Percentiles rank a stretch among this genome's conserved stretches.
These are phyloP conservation scores for Nemurella pictetii DNA, from an alignment of 2,888 invertebrate genomes.

Conservation along the genomic window DNA sequence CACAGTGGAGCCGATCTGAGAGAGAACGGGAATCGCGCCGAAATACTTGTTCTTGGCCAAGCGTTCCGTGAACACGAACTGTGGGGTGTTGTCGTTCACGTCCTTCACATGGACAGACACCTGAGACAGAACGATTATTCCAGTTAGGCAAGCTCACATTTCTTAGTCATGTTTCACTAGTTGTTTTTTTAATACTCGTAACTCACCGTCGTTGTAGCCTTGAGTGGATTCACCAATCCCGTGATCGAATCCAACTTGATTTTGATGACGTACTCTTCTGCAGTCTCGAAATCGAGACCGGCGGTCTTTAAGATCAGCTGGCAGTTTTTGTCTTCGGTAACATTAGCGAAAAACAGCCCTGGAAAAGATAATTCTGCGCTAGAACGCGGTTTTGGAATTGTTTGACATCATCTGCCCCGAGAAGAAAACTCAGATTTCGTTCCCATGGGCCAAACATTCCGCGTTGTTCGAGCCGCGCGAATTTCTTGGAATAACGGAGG, in stretches of 20 bases:
- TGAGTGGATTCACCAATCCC: constrained; percentile 77
- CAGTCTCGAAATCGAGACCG: constrained; percentile 52
- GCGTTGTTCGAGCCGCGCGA: too few relatives aligned
- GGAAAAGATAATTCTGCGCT: constrained; percentile 47
- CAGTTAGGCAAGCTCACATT: neutral
- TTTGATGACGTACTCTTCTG: constrained; percentile 58
- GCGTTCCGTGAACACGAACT: constrained; percentile 75
- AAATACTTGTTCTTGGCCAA: constrained; percentile 61
- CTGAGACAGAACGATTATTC: constrained; percentile 45
- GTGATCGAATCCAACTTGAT: constrained; percentile 78
- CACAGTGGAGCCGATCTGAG: constrained; percentile 72
- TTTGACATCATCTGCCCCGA: too few relatives aligned
- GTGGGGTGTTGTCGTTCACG: constrained; percentile 87
- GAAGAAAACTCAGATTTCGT: too few relatives aligned
- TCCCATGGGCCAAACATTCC: too few relatives aligned
- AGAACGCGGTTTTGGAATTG: too few relatives aligned
- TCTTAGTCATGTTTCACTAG: neutral
- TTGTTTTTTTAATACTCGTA: neutral
- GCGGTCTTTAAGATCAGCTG: constrained; percentile 68
- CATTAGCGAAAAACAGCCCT: constrained; percentile 72
- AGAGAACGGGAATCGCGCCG: constrained; percentile 74
- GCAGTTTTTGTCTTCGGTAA: constrained; percentile 81
- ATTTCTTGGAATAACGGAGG: too few relatives aligned
- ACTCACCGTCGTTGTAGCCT: constrained; percentile 64
- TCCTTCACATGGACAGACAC: constrained; percentile 83